These are phyloP conservation scores for Gymnocephalus cernua DNA, from an alignment of 2,113 vertebrate genomes.

Conservation along the genomic window DNA sequence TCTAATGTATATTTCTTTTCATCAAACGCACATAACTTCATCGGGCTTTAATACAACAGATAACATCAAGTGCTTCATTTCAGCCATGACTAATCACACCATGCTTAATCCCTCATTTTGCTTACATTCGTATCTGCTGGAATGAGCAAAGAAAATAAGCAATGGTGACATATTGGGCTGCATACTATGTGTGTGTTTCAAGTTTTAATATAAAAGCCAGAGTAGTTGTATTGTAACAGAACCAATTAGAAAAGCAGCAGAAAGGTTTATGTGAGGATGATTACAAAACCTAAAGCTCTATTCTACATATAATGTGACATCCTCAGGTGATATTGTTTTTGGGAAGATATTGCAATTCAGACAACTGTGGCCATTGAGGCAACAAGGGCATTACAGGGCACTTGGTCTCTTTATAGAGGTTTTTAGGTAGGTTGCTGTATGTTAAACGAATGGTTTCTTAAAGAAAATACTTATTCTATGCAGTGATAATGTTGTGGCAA, in stretches of 20 bases:
- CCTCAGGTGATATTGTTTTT: not conserved
- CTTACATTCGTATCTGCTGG: too few relatives aligned
- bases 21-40: constrained; percentile 21
- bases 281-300: constrained; percentile 2
- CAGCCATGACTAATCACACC: not conserved
- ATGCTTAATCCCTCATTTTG: constrained; percentile 14
- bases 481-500: too few relatives aligned
- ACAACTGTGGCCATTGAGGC: too few relatives aligned
- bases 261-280: constrained; percentile 30
- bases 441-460: not conserved
- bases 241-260: not conserved
- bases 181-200: too few relatives aligned
- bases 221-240: not conserved
- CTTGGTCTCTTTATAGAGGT: not conserved
- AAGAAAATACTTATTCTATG: not conserved
- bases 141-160: too few relatives aligned
- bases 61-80: constrained; percentile 23
- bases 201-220: too few relatives aligned
- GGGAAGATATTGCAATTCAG: not conserved
- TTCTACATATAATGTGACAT: not conserved
- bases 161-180: too few relatives aligned
- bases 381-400: not conserved
- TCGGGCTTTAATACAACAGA: constrained; percentile 1
- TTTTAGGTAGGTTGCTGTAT: not conserved
- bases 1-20: not conserved